Base-by-base conservation (phyloP, 2,888 invertebrate genomes). In the Boloria selene region DNA sequence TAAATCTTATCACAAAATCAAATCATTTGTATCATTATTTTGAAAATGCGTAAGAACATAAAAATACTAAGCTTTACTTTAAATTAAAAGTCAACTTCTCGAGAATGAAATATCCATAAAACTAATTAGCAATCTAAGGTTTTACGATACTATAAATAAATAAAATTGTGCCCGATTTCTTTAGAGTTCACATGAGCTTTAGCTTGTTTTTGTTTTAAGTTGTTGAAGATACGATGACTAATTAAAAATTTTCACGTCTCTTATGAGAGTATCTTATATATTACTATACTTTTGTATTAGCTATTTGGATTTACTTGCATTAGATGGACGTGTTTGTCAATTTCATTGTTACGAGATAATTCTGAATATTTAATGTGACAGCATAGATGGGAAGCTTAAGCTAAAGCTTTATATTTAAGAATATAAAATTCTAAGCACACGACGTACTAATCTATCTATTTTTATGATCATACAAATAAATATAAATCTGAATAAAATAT, bases 81-180 rank as follows among this genome's bases (percentile, higher is more conserved):
- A 77, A 75, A 71, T 73, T 71, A 74, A 72, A 71, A 75, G 74
- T 76, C 54, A 77, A 77, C 81, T 82, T 82, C 79, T 81, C 79
- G 72, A 75, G 78, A 82, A 84, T 85, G 83, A 84, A 85, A 86
- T 76, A 72, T 70, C 79, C 81, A 85, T 88, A 87, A 87, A 90
- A 81, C 85, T 88, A 88, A 90, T 90, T 88, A 90, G 87, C 83
- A 83, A 90, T 86, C 82, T 81, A 85, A 85, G 79, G 77, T 82
- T 90, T 88, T 90, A 90, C 79, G 81, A 79, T 69, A 77, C 76
- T 69, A 79, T 89, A 90, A 89, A 89, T 86, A 84, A 86, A 90
- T 87, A 87, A 89, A 88, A 82, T 79, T 77, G 78, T 75, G 72
- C 76, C 77, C 74, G 72, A 73, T 66, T 71, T 38, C 59, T 59